Base-by-base conservation (phyloP, 2,888 invertebrate species). In the Linnaemya tessellans region DNA sequence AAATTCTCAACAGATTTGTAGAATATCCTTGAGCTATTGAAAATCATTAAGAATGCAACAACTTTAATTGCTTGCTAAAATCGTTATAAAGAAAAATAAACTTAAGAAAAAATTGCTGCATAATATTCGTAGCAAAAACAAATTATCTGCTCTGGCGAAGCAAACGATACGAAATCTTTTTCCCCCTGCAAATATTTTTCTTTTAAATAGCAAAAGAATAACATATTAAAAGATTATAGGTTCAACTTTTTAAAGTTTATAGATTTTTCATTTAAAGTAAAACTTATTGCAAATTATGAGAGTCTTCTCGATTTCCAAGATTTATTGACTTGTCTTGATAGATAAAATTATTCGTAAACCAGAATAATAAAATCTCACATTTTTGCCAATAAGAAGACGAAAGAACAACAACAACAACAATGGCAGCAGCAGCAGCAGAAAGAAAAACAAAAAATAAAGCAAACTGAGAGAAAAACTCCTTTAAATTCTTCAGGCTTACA, bases 281-380 rank as follows among this genome's bases (percentile, higher is more conserved):
- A 58, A 51, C 13, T 38, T 68, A 51, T 18, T 18, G 35, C 49
- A 67, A 77, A 77, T n/a, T 67, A 20, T 58, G 20, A 43, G 20
- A 15, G 43, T 20, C 75, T 10, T 78, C 11, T 22, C 56, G 43
- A n/a, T 5, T n/a, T 67, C 11, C n/a, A 62, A 70, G 70, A 70
- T 79, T 78, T 79, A 79, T 79, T 70, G 60, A 79, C 78, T 51
- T 62, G 78, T 79, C 62, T 79, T 60, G 60, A 0, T 25, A 70
- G 78, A 79, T 70, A 79, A 70, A 79, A 70, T 60, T 41, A 60
- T 79, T 68, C 60, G 46, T 62, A 70, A 79, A 54, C 51, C 68
- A 70, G 62, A 70, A 79, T 79, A 58, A 62, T 51, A 62, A 51
- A 70, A 62, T 70, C 60, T 68, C 60, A 78, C 67, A 68, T 38